Evolutionary conservation across 2,113 vertebrate genomes (phyloP).

Genomic region (Pituophis catenifer): DNA sequence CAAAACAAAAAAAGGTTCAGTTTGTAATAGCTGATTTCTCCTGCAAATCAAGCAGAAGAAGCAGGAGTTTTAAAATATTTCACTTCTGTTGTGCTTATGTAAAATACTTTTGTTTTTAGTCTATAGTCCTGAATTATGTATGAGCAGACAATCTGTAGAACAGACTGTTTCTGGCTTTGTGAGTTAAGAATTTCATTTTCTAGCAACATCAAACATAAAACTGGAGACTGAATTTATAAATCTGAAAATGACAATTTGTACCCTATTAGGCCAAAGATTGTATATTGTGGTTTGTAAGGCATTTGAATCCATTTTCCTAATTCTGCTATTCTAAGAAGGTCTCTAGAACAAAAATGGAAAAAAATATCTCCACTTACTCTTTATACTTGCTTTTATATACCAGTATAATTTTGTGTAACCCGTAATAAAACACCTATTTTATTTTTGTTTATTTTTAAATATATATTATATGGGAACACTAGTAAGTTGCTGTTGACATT

Average conservation of each 20-base stretch:
- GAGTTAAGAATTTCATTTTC: constrained; percentile 48
- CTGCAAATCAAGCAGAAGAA: constrained; percentile 36
- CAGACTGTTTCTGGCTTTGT: constrained; percentile 46
- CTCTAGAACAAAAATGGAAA: neutral
- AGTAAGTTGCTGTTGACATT: neutral
- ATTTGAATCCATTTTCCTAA: neutral
- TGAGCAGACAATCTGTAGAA: constrained; percentile 69
- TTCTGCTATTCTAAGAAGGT: neutral
- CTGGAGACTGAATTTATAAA: constrained; percentile 6
- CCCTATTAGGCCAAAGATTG: neutral
- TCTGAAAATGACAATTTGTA: neutral
- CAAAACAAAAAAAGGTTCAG: constrained; percentile 30
- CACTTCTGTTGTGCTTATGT: constrained; percentile 65
- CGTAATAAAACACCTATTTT: neutral
- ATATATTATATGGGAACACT: neutral
- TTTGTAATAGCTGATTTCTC: constrained; percentile 39
- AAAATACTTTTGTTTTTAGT: constrained; percentile 69
- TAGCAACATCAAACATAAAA: constrained; percentile 33
- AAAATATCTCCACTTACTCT: neutral
- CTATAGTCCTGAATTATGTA: constrained; percentile 70
- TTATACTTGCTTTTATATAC: neutral
- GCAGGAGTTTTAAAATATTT: constrained; percentile 52
- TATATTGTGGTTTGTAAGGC: neutral
- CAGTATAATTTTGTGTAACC: neutral
- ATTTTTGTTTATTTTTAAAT: neutral